Percentiles rank a stretch among this genome's conserved stretches.
Evolutionary conservation across 2,888 invertebrate genomes (phyloP).

Genomic region (Drosophila buzzatii): DNA sequence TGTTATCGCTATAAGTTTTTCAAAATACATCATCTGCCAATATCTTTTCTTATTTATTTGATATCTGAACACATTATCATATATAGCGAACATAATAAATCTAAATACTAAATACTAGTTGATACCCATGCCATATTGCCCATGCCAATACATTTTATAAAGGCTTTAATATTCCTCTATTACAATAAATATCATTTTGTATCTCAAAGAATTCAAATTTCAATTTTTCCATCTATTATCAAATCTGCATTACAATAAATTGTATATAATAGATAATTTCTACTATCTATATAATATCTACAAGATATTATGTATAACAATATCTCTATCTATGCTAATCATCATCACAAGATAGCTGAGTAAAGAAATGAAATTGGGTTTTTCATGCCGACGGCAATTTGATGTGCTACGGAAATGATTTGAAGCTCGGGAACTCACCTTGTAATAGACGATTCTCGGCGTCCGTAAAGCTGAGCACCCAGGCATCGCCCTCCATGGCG

Average conservation of each 20-base stretch:
- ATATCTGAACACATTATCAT: neutral
- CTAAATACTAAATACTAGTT: too few relatives aligned
- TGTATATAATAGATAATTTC: too few relatives aligned
- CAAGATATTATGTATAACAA: neutral
- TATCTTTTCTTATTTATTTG: too few relatives aligned
- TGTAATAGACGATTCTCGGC: slow-evolving; percentile 96
- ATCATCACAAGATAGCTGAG: too few relatives aligned
- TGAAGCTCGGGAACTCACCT: slow-evolving; percentile 84
- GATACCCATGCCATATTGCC: too few relatives aligned
- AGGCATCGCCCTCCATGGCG: slow-evolving; percentile 98
- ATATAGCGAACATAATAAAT: neutral
- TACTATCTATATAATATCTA: neutral
- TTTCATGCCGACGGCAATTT: slow-evolving; percentile 55
- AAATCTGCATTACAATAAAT: neutral
- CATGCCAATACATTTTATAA: neutral
- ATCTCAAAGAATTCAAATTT: too few relatives aligned
- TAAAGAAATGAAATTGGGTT: too few relatives aligned
- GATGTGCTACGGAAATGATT: neutral
- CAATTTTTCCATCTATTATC: neutral
- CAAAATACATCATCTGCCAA: neutral
- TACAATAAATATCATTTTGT: too few relatives aligned
- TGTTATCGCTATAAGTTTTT: too few relatives aligned
- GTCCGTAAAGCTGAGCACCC: slow-evolving; percentile 96
- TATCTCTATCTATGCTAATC: neutral
- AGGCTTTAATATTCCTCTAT: too few relatives aligned